A percentile compares a stretch with the other conserved stretches of the same genome.
Conservation (phyloP, 2,888 invertebrate genomes). For the Amiota minor region DNA sequence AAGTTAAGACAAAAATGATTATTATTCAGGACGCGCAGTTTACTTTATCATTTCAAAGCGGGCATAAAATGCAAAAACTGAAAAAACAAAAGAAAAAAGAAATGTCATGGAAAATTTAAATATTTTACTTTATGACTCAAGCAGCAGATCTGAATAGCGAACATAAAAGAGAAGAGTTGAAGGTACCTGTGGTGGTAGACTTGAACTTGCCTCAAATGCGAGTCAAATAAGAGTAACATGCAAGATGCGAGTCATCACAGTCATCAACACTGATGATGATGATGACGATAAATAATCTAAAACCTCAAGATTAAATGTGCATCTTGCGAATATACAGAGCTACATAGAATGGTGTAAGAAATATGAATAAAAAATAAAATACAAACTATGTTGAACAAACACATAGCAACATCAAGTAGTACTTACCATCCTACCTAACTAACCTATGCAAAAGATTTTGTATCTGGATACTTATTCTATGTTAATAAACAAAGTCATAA, state of each 20-base stretch:
- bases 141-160: not conserved
- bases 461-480: slow-evolving; percentile 9
- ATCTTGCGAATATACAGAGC: slow-evolving; percentile 15
- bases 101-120: not conserved
- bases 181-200: not conserved
- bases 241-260: not conserved
- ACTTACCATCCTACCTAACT: too few relatives aligned
- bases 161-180: not conserved
- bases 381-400: slow-evolving; percentile 18
- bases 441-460: not conserved
- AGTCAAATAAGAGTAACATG: not conserved
- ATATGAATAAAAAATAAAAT: slow-evolving; percentile 13
- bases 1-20: slow-evolving; percentile 46
- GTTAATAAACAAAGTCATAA: not conserved
- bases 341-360: not conserved
- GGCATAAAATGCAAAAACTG: slow-evolving; percentile 41
- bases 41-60: slow-evolving; percentile 50
- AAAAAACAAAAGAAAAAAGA: not conserved
- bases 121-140: not conserved
- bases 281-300: slow-evolving; percentile 51
- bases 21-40: slow-evolving; percentile 59
- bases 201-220: slow-evolving; percentile 4
- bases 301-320: slow-evolving; percentile 31
- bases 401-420: not conserved
- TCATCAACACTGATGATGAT: slow-evolving; percentile 27